These are phyloP conservation scores for Chunga burmeisteri DNA, from an alignment of 2,113 vertebrate species.

Conservation along the genomic window DNA sequence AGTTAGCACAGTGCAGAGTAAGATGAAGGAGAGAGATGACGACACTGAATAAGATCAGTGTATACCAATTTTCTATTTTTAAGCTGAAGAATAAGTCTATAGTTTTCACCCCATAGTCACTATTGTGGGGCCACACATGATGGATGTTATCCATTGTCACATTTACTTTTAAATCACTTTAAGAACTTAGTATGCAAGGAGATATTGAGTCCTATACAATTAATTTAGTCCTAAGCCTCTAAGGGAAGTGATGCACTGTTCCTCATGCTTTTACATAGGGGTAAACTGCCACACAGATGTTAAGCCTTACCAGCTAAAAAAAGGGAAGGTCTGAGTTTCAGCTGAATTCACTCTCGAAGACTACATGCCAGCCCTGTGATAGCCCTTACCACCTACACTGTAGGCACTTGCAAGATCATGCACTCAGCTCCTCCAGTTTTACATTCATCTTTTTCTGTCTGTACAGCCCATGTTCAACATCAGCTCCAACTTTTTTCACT, in stretches of 20 bases:
- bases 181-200: not conserved
- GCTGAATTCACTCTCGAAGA: not conserved
- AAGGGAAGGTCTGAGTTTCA: not conserved
- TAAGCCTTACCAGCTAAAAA: not conserved
- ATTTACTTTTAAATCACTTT: not conserved
- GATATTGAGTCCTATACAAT: not conserved
- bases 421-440: not conserved
- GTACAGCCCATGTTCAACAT: not conserved
- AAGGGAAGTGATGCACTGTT: not conserved
- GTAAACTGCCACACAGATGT: not conserved
- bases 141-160: not conserved
- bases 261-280: not conserved
- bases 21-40: not conserved
- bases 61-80: not conserved
- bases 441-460: not conserved
- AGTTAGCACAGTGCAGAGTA: not conserved
- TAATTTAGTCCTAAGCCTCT: not conserved
- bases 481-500: not conserved
- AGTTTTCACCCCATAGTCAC: not conserved
- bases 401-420: not conserved
- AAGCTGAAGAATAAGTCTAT: not conserved
- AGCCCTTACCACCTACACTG: not conserved
- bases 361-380: not conserved
- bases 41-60: not conserved
- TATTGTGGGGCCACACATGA: not conserved